Conservation (phyloP, 2,888 invertebrate species). For the Temnothorax unifasciatus region DNA sequence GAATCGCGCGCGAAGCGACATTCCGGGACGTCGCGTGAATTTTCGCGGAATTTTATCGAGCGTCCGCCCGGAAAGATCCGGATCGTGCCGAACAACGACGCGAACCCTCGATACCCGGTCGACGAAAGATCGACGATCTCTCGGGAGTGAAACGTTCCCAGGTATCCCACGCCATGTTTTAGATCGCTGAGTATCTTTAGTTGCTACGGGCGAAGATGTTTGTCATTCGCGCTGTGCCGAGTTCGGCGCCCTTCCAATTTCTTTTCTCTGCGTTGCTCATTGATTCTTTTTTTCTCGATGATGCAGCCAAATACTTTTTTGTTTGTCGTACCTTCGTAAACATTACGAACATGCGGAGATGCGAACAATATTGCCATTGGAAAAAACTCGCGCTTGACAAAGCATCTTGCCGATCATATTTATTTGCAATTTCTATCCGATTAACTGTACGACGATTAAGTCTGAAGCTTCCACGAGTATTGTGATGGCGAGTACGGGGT, state of each 20-base stretch:
- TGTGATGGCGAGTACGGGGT: background rate
- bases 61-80: constrained; percentile 30
- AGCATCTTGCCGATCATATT: constrained; percentile 29
- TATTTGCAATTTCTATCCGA: constrained; percentile 22
- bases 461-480: constrained; percentile 1
- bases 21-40: constrained; percentile 33
- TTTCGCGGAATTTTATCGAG: constrained; percentile 23
- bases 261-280: background rate
- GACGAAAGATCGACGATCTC: constrained; percentile 24
- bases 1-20: constrained; percentile 5
- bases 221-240: constrained; percentile 10
- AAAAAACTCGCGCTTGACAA: constrained; percentile 15
- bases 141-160: constrained; percentile 21
- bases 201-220: constrained; percentile 33
- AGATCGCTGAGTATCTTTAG: constrained; percentile 43
- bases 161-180: constrained; percentile 45
- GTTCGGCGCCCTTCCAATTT: background rate
- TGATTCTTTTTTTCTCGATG: background rate
- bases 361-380: constrained; percentile 23
- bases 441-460: constrained; percentile 26
- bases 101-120: constrained; percentile 5
- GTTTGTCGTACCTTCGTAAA: background rate
- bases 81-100: constrained; percentile 46
- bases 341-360: constrained; percentile 1
- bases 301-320: background rate